These are phyloP conservation scores for Cremastinae sp. DNA, from an alignment of 2,888 invertebrate species.

Conservation along the genomic window DNA sequence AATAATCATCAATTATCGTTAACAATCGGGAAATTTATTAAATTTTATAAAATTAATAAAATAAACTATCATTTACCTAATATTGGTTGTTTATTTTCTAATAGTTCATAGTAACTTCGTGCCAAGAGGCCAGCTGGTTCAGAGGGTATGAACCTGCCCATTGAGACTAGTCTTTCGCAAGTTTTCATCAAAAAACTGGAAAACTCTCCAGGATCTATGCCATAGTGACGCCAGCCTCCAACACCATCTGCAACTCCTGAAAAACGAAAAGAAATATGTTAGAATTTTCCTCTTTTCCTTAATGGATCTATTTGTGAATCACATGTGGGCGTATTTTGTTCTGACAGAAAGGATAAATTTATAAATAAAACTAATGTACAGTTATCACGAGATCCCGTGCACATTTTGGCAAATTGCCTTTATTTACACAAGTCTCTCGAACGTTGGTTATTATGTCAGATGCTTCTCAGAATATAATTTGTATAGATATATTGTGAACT, in stretches of 20 bases:
- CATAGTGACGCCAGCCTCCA: constrained; percentile 98
- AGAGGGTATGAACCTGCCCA: constrained; percentile 92
- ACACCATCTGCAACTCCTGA: constrained; percentile 99
- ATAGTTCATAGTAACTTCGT: constrained; percentile 94
- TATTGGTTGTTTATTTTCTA: constrained; percentile 95
- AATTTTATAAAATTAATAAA: constrained; percentile 59
- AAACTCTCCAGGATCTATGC: constrained; percentile 98
- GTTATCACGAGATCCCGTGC: constrained; percentile 39
- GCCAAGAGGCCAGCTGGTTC: constrained; percentile 94
- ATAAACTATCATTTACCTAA: no score
- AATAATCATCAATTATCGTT: neutral
- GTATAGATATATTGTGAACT: neutral
- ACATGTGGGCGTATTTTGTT: constrained; percentile 13
- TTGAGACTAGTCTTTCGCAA: constrained; percentile 94
- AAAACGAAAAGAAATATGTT: constrained; percentile 39
- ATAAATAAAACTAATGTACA: constrained; percentile 46
- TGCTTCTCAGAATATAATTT: constrained; percentile 34
- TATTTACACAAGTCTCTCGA: constrained; percentile 60
- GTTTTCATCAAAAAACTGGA: constrained; percentile 96
- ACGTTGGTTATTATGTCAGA: constrained; percentile 61
- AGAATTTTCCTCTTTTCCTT: neutral
- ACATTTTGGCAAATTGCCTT: constrained; percentile 62
- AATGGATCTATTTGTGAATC: neutral
- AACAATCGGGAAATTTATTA: neutral
- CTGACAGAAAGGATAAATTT: constrained; percentile 29